Evolutionary conservation across 2,113 vertebrate species (phyloP).

Genomic region (Syngnathus typhle): DNA sequence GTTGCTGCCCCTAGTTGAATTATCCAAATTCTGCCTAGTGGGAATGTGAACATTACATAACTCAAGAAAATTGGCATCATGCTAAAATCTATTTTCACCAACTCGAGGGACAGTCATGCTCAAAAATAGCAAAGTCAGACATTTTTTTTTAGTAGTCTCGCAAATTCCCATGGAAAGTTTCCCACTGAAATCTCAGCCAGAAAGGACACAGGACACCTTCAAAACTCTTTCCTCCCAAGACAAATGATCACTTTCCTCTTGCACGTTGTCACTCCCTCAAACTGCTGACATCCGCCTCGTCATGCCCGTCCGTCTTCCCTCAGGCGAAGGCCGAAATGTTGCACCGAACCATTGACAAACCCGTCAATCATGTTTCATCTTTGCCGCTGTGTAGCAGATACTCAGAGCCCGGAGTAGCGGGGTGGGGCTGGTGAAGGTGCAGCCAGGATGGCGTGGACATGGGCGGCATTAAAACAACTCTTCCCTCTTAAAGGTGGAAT

Average conservation of each 20-base stretch:
- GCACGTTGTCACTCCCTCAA: constrained; percentile 13
- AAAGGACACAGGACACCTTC: constrained; percentile 45
- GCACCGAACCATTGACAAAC: constrained; percentile 33
- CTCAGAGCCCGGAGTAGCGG: background rate
- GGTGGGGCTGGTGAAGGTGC: background rate
- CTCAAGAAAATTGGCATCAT: no score
- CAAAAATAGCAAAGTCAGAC: background rate
- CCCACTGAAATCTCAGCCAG: background rate
- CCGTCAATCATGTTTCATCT: constrained; percentile 39
- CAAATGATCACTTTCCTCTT: constrained; percentile 8
- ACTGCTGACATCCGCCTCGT: constrained; percentile 26
- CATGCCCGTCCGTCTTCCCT: constrained; percentile 17
- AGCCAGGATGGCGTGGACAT: background rate
- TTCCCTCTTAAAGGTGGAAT: background rate
- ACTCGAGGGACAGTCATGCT: no score
- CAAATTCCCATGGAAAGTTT: background rate
- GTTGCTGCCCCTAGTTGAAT: no score
- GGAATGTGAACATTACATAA: no score
- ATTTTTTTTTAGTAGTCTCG: background rate
- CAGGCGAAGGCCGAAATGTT: constrained; percentile 23
- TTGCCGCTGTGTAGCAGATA: constrained; percentile 1
- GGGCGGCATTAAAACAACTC: background rate
- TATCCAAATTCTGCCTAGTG: no score
- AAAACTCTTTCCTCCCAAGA: background rate
- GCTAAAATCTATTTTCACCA: no score